Evolutionary conservation across 2,888 invertebrate genomes (phyloP).

Genomic region (Morpho deidamia): DNA sequence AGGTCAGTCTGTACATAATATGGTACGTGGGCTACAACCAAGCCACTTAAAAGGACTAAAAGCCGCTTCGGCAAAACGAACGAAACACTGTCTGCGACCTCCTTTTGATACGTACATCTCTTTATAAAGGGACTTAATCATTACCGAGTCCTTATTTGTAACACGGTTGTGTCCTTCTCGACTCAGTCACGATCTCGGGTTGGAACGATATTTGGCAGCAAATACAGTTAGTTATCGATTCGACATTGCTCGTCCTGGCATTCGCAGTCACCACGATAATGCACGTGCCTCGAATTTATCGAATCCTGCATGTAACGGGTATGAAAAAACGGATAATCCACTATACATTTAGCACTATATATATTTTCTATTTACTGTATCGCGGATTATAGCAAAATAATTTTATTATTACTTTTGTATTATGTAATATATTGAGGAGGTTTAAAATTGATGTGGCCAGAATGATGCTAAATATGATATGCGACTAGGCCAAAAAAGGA

Average conservation of each 20-base stretch:
- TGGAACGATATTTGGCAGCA: conserved; percentile 56
- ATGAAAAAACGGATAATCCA: too few species aligned
- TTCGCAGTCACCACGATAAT: conserved; percentile 41
- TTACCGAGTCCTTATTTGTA: conserved; percentile 29
- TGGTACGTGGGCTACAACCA: too few species aligned
- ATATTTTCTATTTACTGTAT: too few species aligned
- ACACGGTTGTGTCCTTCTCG: conserved; percentile 37
- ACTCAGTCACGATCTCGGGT: conserved; percentile 34
- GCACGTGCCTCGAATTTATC: conserved; percentile 60
- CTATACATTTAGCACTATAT: too few species aligned
- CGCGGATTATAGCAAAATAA: too few species aligned
- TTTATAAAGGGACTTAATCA: conserved; percentile 10
- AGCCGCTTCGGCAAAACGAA: background rate
- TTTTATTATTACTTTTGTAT: too few species aligned
- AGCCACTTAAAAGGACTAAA: background rate
- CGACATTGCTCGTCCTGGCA: conserved; percentile 65
- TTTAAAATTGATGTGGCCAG: too few species aligned
- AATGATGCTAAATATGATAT: too few species aligned
- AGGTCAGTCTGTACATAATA: too few species aligned
- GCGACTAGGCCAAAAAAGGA: too few species aligned
- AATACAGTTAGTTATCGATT: conserved; percentile 72
- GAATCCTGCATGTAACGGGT: conserved; percentile 55
- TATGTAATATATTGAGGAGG: too few species aligned
- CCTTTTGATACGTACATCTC: background rate
- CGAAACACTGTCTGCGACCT: conserved; percentile 7